Percentiles rank a stretch among this genome's conserved stretches.
These are phyloP conservation scores for Apodemia mormo DNA, from an alignment of 2,888 invertebrate species.

Conservation along the genomic window DNA sequence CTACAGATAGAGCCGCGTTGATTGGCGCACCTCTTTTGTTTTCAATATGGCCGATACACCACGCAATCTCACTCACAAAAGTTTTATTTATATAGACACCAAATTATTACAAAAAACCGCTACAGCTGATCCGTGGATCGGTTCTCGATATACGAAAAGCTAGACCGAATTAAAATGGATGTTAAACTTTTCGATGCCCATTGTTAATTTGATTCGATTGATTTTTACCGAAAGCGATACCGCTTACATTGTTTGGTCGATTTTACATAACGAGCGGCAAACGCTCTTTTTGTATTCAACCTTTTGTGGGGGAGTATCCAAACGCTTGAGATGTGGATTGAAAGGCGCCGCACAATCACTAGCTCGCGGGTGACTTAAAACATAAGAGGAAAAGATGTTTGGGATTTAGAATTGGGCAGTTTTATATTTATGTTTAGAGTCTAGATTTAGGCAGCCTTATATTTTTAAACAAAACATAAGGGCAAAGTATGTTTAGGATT, in stretches of 20 bases:
- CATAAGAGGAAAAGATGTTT: slow-evolving; percentile 28
- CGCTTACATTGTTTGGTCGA: slow-evolving; percentile 70
- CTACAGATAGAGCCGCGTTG: slow-evolving; percentile 42
- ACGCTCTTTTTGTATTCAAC: slow-evolving; percentile 62
- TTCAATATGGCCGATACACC: slow-evolving; percentile 36
- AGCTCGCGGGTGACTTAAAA: slow-evolving; percentile 45
- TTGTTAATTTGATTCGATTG: slow-evolving; percentile 77
- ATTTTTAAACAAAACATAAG: neutral
- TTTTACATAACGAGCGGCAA: slow-evolving; percentile 79
- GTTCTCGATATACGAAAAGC: slow-evolving; percentile 38
- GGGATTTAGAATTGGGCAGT: neutral
- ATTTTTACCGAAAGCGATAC: slow-evolving; percentile 76
- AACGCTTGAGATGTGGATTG: slow-evolving; percentile 73
- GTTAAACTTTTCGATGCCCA: slow-evolving; percentile 55
- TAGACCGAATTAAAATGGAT: slow-evolving; percentile 42
- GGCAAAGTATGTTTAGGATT: neutral
- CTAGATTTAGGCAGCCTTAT: neutral
- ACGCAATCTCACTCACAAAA: slow-evolving; percentile 32
- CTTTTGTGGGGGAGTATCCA: slow-evolving; percentile 71
- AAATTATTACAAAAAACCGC: slow-evolving; percentile 35
- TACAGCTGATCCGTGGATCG: slow-evolving; percentile 39
- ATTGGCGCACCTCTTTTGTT: slow-evolving; percentile 46
- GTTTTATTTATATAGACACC: slow-evolving; percentile 26
- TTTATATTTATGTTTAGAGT: neutral
- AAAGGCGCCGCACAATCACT: slow-evolving; percentile 79